Percentiles rank a stretch among this genome's conserved stretches.
phyloP scores from a whole-genome alignment of 2,797 vertebrate genomes.

The Euphonia xanthogaster region DNA sequence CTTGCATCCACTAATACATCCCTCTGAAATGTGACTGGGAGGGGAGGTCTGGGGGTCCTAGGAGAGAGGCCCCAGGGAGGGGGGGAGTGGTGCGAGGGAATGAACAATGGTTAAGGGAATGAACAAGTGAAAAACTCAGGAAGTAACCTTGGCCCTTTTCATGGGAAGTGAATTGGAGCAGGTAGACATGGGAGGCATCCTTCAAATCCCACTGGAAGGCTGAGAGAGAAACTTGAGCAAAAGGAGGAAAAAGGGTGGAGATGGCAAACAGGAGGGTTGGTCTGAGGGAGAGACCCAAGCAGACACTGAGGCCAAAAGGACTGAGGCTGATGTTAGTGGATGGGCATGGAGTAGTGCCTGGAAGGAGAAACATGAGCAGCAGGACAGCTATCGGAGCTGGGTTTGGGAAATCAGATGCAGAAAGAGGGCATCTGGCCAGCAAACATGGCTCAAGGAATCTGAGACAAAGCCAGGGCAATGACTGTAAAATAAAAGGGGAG shows the following conservation, averaged over 20 bases:
- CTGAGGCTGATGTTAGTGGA: neutral
- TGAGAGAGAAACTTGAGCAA: neutral
- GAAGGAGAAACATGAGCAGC: neutral
- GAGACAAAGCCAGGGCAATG: neutral
- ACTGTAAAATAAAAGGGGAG: neutral
- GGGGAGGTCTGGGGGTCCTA: neutral
- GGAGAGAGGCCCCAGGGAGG: neutral
- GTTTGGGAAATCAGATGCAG: neutral
- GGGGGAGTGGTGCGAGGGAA: neutral
- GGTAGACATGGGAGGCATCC: neutral
- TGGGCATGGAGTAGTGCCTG: neutral
- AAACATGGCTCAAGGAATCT: neutral
- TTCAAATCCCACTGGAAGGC: neutral
- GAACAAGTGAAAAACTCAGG: neutral
- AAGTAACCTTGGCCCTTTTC: neutral
- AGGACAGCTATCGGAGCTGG: accelerated
- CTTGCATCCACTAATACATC: neutral
- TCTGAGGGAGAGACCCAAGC: neutral
- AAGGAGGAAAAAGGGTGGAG: neutral
- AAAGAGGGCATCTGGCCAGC: neutral
- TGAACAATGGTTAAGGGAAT: accelerated
- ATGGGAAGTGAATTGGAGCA: neutral
- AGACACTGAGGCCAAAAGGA: accelerated
- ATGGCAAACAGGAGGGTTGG: no score
- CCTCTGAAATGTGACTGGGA: neutral